Conservation (phyloP, 2,797 vertebrate species). For the Martes flavigula region DNA sequence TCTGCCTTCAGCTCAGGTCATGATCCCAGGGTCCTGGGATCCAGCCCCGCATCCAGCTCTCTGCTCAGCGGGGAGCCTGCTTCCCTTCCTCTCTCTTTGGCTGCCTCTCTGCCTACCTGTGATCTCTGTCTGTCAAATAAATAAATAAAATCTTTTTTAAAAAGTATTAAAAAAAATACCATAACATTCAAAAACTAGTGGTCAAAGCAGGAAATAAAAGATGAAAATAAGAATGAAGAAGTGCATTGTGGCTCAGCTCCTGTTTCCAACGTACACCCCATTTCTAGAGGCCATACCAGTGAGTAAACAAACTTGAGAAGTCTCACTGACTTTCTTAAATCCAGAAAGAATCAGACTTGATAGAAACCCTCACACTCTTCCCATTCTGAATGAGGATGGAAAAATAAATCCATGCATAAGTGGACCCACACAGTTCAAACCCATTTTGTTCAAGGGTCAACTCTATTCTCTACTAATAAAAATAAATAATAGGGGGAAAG, state of each 20-base stretch:
- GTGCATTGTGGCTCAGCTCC: background rate
- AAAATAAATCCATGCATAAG: background rate
- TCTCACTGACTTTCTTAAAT: constrained; percentile 10
- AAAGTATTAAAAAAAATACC: too few species aligned
- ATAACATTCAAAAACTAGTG: background rate
- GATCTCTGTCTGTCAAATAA: too few species aligned
- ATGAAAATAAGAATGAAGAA: background rate
- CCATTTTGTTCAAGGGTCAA: background rate
- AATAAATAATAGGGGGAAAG: background rate
- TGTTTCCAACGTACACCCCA: background rate
- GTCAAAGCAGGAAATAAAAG: background rate
- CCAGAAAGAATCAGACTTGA: background rate
- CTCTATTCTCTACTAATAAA: background rate
- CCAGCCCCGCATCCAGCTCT: too few species aligned
- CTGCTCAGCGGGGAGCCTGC: too few species aligned
- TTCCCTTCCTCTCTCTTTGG: too few species aligned
- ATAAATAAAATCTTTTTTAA: too few species aligned
- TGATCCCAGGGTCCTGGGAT: too few species aligned
- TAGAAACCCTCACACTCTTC: background rate
- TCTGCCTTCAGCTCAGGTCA: too few species aligned
- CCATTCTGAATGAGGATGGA: background rate
- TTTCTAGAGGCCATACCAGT: background rate
- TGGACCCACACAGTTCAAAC: background rate
- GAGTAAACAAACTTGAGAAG: background rate
- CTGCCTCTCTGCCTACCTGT: too few species aligned